Base-by-base conservation (phyloP, 2,113 vertebrate genomes). In the Etheostoma cragini region DNA sequence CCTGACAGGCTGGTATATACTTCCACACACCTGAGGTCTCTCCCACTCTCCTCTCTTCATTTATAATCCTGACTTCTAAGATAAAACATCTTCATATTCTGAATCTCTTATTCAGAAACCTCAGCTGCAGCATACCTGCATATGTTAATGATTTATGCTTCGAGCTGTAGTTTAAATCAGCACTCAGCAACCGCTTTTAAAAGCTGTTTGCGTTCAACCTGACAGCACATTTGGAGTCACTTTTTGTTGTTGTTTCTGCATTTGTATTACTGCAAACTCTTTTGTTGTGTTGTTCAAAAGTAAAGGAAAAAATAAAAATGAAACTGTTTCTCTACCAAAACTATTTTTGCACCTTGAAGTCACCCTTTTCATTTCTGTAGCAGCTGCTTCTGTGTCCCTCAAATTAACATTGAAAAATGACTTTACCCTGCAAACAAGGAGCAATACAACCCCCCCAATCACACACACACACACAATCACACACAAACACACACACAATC, bases 101-200 rank as follows among this genome's bases (percentile, higher is more conserved):
- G 30, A 68, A 68, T 58, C 61, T 83, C 24, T 49, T 80, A 71
- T 64, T 68, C 45, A 68, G 70, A 58, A 11, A 71, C 14, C 46
- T 68, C 24, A 35, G 60, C 63, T 26, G 66, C 85, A 47, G 82
- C 17, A 5, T 26, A 65, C 75, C 72, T 65, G 66, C 57, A 50
- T 8, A 50, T 1, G 16, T 84, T 84, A 85, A 85, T 85, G 46
- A 87, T 89, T 87, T 10, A 81, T 84, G 83, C 67, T 84, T 5
- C 2, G 24, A 69, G 73, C 54, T 30, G 70, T 11, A 6, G 50
- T 53, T 38, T 78, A 19, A 65, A 77, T 80, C 56, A 57, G 68
- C 68, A 46, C 68, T 87, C 73, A 66, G 69, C 50, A 70, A 78
- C 69, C 11, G 57, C 54, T 45, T 35, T 72, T 78, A 68, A 57